Evolutionary conservation across 2,113 vertebrate species (phyloP).

Genomic region (mouse (Mus musculus)): GRCm39 chr5:146036501-146037000

Average conservation of each 20-base stretch:
- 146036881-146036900: not conserved
- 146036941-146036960: not conserved
- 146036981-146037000: not conserved
- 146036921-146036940: not conserved
- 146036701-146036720: accelerated
- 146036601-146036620: constrained; percentile 89
- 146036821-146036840: not conserved
- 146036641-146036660: not conserved
- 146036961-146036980: not conserved
- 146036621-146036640: constrained; percentile 90
- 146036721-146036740: not conserved
- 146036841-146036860: not conserved
- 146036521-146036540: not conserved
- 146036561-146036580: not conserved
- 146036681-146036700: not conserved
- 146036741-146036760: not conserved
- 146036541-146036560: not conserved
- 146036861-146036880: not conserved
- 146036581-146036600: not conserved
- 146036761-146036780: not conserved
- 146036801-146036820: not conserved
- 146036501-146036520: not conserved
- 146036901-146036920: not conserved
- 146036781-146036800: not conserved
- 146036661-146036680: constrained; percentile 81